Conservation (phyloP, 2,797 vertebrate genomes). For the Chaetodon trifasciatus region DNA sequence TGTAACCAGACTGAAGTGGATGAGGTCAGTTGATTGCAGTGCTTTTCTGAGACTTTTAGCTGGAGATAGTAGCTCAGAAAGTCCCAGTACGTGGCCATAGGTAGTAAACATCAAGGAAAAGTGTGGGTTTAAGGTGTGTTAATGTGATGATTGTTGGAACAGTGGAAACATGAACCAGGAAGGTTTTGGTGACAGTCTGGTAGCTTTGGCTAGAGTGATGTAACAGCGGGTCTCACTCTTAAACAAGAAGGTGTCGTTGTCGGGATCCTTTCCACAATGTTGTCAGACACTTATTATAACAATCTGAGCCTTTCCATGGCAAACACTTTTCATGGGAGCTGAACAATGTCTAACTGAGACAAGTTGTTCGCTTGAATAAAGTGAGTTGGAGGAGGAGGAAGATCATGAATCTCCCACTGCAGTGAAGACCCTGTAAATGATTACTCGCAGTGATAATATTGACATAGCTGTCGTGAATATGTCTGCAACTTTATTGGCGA, state of each 20-base stretch:
- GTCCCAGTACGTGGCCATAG: background rate
- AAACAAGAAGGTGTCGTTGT: no score
- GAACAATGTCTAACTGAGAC: background rate
- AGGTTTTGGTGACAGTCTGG: no score
- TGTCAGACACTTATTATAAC: no score
- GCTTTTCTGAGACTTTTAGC: background rate
- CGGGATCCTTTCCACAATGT: no score
- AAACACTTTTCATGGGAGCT: no score
- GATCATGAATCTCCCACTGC: background rate
- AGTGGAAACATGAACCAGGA: no score
- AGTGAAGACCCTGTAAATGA: slow-evolving; percentile 36
- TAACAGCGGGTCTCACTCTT: no score
- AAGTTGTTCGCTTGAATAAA: background rate
- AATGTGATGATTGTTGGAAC: background rate
- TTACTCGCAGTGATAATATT: slow-evolving; percentile 32
- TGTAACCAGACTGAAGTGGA: background rate
- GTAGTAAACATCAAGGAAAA: background rate
- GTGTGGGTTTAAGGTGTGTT: background rate
- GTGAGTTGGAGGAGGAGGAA: background rate
- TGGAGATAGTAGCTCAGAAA: slow-evolving; percentile 10
- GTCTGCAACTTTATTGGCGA: background rate
- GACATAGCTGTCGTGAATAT: slow-evolving; percentile 1
- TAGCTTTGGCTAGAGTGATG: no score
- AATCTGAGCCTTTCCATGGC: no score
- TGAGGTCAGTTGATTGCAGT: background rate